Evolutionary conservation across 2,888 invertebrate genomes (phyloP).

Genomic region (Pycnomerus fuliginosus): DNA sequence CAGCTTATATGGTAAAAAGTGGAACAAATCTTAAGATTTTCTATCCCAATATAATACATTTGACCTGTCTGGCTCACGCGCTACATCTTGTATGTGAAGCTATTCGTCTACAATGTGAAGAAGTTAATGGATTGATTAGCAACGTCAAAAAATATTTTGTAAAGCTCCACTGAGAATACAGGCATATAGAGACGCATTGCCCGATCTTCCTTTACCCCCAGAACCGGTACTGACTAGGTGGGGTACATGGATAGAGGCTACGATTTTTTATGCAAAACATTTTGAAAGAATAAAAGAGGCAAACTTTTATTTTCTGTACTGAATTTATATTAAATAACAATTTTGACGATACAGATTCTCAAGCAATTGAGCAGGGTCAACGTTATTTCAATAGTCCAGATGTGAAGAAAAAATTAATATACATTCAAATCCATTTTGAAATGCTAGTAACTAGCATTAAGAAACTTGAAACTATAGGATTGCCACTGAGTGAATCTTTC

Average conservation of each 20-base stretch:
- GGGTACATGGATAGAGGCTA: too few relatives aligned
- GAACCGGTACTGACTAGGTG: conserved; percentile 39
- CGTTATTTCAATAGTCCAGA: conserved; percentile 1
- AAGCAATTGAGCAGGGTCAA: neutral
- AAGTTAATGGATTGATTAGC: conserved; percentile 34
- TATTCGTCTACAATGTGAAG: conserved; percentile 29
- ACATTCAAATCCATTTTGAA: too few relatives aligned
- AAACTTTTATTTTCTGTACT: neutral
- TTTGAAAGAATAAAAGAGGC: conserved; percentile 23
- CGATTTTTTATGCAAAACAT: conserved; percentile 32
- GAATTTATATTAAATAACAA: neutral
- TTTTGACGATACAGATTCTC: neutral
- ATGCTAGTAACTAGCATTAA: too few relatives aligned
- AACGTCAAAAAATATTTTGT: conserved; percentile 37
- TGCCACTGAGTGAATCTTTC: too few relatives aligned
- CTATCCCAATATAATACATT: conserved; percentile 35
- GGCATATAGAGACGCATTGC: conserved; percentile 35
- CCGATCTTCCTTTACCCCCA: conserved; percentile 35
- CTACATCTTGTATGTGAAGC: conserved; percentile 37
- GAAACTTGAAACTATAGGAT: too few relatives aligned
- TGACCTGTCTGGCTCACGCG: conserved; percentile 41
- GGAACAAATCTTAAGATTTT: conserved; percentile 30
- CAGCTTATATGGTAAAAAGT: conserved; percentile 35
- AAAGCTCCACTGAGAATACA: conserved; percentile 34
- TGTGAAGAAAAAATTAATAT: neutral